Conservation (phyloP, 2,113 vertebrate species). For the Salvator merianae region DNA sequence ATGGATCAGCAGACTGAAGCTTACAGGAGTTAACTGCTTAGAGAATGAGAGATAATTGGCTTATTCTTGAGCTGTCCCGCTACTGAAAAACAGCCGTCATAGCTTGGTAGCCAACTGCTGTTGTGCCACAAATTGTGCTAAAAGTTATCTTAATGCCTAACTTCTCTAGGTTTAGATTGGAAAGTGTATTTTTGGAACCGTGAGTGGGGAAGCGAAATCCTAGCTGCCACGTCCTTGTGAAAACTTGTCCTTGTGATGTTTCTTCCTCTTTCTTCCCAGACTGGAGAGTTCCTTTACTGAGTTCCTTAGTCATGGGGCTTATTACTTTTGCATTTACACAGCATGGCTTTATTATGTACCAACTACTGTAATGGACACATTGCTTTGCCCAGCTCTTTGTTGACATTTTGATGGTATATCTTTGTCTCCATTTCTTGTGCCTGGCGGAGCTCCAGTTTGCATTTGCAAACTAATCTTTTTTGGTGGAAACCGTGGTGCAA, state of each 20-base stretch:
- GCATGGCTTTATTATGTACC: too few species aligned
- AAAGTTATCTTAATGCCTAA: too few species aligned
- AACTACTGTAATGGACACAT: background rate
- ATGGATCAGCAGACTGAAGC: background rate
- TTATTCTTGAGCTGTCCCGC: background rate
- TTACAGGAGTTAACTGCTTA: background rate
- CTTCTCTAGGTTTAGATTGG: background rate
- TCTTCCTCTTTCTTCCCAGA: background rate
- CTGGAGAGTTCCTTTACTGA: background rate
- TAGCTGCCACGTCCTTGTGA: background rate
- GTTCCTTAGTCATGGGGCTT: background rate
- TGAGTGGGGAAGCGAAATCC: background rate
- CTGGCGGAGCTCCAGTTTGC: too few species aligned
- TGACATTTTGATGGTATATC: background rate
- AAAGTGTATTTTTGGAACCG: background rate
- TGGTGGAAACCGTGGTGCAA: background rate
- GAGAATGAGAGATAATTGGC: background rate
- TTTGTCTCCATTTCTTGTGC: background rate
- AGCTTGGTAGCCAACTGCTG: background rate
- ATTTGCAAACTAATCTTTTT: background rate
- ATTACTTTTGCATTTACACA: background rate
- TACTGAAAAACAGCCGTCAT: background rate
- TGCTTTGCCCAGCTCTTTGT: background rate
- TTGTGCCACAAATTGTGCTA: background rate
- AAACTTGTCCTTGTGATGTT: too few species aligned